A percentile compares a stretch with the other conserved stretches of the same genome.
phyloP scores from a whole-genome alignment of 2,113 vertebrate species.

The Leucopternis melanops region DNA sequence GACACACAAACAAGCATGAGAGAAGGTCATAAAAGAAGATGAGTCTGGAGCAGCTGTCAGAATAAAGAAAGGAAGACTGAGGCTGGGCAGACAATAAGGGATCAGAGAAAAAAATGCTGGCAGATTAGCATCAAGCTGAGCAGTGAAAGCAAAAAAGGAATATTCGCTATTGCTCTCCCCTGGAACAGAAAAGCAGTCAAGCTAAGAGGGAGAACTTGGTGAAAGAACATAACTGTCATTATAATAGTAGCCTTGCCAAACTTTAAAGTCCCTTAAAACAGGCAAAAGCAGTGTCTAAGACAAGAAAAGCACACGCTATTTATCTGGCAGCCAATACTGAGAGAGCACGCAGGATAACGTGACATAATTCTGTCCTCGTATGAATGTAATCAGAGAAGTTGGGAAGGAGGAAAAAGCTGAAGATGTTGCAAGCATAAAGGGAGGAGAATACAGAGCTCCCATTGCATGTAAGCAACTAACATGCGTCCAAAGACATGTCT shows the following conservation, averaged over 20 bases:
- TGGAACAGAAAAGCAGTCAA: conserved; percentile 15
- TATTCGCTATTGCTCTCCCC: not conserved
- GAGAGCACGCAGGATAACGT: not conserved
- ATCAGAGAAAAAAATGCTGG: not conserved
- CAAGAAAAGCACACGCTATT: not conserved
- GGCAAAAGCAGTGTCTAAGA: not conserved
- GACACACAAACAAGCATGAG: not conserved
- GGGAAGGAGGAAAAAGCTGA: not conserved
- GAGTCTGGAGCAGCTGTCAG: not conserved
- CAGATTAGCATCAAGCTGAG: conserved; percentile 14
- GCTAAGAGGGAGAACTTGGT: not conserved
- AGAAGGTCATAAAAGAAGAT: not conserved
- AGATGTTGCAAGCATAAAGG: not conserved
- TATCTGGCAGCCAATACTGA: not conserved
- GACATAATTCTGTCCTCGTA: not conserved
- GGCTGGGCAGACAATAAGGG: not conserved
- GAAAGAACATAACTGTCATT: not conserved
- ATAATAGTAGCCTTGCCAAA: not conserved
- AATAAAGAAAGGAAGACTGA: not conserved
- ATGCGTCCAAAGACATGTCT: not conserved
- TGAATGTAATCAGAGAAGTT: not conserved
- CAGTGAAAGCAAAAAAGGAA: not conserved
- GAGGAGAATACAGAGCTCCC: not conserved
- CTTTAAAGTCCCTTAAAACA: not conserved
- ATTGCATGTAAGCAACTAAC: not conserved